These are phyloP conservation scores for Muntiacus reevesi DNA, from an alignment of 2,113 vertebrate genomes.

Conservation along the genomic window DNA sequence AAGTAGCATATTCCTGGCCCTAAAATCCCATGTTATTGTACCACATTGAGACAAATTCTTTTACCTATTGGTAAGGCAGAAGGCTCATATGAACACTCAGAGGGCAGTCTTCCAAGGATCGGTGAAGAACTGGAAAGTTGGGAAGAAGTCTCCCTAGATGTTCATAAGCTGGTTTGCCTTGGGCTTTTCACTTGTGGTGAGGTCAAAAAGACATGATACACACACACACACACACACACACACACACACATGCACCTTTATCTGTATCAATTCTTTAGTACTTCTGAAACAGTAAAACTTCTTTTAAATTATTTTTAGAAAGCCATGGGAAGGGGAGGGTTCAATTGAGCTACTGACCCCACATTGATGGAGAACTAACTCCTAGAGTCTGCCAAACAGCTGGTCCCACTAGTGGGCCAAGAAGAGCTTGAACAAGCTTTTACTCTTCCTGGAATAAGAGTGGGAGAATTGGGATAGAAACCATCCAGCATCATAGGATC, in stretches of 20 bases:
- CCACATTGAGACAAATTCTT: not conserved
- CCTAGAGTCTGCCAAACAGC: not conserved
- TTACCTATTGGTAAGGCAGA: not conserved
- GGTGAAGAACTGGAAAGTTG: not conserved
- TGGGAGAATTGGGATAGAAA: not conserved
- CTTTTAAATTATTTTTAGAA: constrained; percentile 13
- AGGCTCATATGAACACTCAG: not conserved
- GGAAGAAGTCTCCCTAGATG: not conserved
- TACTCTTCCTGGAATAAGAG: not conserved
- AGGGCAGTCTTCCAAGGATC: not conserved
- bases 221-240: not conserved
- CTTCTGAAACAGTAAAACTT: not conserved
- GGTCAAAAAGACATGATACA: not conserved
- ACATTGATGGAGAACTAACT: not conserved
- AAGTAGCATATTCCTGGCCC: not conserved
- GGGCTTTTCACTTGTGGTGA: not conserved
- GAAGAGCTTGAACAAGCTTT: not conserved
- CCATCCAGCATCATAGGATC: not conserved
- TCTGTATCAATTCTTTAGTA: not conserved
- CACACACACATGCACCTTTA: not conserved
- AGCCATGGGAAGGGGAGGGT: not conserved
- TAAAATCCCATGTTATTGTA: not conserved
- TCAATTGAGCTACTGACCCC: not conserved
- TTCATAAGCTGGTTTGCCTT: not conserved
- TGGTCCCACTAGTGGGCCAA: not conserved